Percentiles rank a stretch among this genome's conserved stretches.
These are phyloP conservation scores for Megaceryle maxima DNA, from an alignment of 2,113 vertebrate genomes.

Conservation along the genomic window DNA sequence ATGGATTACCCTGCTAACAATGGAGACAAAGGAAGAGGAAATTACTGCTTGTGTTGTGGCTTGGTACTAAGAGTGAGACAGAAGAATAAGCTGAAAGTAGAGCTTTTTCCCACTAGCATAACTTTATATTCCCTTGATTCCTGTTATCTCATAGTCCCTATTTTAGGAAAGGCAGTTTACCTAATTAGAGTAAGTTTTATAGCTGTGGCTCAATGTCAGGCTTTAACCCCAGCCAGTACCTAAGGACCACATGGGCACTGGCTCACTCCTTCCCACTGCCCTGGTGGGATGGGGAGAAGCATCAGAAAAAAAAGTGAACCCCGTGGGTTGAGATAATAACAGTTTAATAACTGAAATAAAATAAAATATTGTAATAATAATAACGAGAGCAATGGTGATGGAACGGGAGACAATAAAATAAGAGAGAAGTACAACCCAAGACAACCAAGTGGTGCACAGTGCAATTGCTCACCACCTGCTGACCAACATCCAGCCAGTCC, in stretches of 20 bases:
- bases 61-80: neutral
- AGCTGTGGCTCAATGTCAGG: neutral
- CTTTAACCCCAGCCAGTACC: neutral
- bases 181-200: neutral
- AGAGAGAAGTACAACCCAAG: neutral
- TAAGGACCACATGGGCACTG: neutral
- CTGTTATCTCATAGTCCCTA: neutral
- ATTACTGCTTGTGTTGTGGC: neutral
- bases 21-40: neutral
- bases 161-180: neutral
- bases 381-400: neutral
- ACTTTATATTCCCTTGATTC: neutral
- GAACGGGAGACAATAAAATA: neutral
- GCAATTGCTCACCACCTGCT: neutral
- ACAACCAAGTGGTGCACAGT: neutral
- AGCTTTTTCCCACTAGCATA: neutral
- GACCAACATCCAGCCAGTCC: neutral
- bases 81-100: neutral
- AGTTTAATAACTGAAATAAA: neutral
- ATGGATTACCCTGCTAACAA: neutral
- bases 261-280: neutral
- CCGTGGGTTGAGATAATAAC: neutral
- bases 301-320: neutral
- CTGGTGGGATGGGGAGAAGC: neutral
- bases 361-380: neutral